Evolutionary conservation across 2,797 vertebrate genomes (phyloP).

Genomic region (Diplodus sargus): DNA sequence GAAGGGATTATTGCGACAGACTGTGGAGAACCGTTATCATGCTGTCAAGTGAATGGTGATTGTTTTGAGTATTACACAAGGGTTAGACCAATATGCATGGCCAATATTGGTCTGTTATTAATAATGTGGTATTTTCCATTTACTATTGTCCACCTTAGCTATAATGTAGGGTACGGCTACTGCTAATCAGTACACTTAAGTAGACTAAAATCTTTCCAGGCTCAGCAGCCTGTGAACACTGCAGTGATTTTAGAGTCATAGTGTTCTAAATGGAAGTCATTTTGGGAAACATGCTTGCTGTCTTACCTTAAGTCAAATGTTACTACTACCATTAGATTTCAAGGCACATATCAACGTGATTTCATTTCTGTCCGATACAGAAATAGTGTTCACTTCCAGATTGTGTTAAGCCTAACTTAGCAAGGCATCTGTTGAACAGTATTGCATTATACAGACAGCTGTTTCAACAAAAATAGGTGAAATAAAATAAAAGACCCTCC

Average conservation of each 20-base stretch:
- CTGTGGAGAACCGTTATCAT: constrained; percentile 63
- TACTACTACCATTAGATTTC: not conserved
- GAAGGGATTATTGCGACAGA: constrained; percentile 68
- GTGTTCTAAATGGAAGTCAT: not conserved
- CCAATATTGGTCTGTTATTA: constrained; percentile 22
- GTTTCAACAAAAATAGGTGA: not conserved
- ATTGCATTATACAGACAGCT: not conserved
- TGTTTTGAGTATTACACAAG: constrained; percentile 58
- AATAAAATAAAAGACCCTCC: too few relatives aligned
- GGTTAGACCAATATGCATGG: constrained; percentile 45
- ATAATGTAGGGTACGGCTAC: not conserved
- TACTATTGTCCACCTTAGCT: not conserved
- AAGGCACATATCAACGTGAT: not conserved
- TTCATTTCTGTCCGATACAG: not conserved
- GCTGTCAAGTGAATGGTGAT: constrained; percentile 63
- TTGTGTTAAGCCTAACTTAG: not conserved
- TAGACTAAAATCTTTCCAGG: too few relatives aligned
- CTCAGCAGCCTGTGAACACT: not conserved
- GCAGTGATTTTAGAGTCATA: not conserved
- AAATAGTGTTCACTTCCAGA: not conserved
- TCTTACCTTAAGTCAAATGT: too few relatives aligned
- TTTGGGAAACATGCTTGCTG: not conserved
- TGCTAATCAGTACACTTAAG: constrained; percentile 5
- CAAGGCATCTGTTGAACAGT: not conserved
- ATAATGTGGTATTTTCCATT: constrained; percentile 25